Percentiles rank a stretch among this genome's conserved stretches.
phyloP scores from a whole-genome alignment of 2,113 vertebrate species.

The Pelobates fuscus region DNA sequence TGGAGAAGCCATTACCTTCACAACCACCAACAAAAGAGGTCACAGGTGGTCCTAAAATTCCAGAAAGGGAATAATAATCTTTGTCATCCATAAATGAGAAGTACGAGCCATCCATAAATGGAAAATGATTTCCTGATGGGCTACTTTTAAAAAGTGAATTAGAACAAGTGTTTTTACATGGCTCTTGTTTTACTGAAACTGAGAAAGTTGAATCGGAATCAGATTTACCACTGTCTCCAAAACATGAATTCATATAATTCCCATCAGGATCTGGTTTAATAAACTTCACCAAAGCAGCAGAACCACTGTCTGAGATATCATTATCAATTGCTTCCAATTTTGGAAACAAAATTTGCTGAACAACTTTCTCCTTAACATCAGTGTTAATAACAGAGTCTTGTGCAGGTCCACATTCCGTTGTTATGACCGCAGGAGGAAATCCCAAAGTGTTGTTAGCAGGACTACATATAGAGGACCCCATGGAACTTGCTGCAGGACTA shows the following conservation, averaged over 20 bases:
- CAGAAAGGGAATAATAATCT: slow-evolving; percentile 96
- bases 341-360: slow-evolving; percentile 83
- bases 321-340: slow-evolving; percentile 89
- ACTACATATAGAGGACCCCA: slow-evolving; percentile 75
- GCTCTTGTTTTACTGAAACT: slow-evolving; percentile 89
- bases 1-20: slow-evolving; percentile 85
- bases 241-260: slow-evolving; percentile 85
- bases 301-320: slow-evolving; percentile 77
- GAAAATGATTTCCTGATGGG: slow-evolving; percentile 85
- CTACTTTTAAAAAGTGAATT: slow-evolving; percentile 81
- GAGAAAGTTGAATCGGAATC: slow-evolving; percentile 75
- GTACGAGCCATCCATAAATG: slow-evolving; percentile 90
- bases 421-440: slow-evolving; percentile 61
- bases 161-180: slow-evolving; percentile 87
- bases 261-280: slow-evolving; percentile 94
- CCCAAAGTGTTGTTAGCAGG: slow-evolving; percentile 67
- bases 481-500: slow-evolving; percentile 72
- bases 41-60: slow-evolving; percentile 94
- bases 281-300: slow-evolving; percentile 83
- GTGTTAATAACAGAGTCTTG: slow-evolving; percentile 83
- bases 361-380: slow-evolving; percentile 77
- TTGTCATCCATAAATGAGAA: slow-evolving; percentile 97
- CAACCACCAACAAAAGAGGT: slow-evolving; percentile 87
- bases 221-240: slow-evolving; percentile 78
- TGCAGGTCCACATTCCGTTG: slow-evolving; percentile 73